These are phyloP conservation scores for Cynaeus angustus DNA, from an alignment of 2,888 invertebrate species.

Conservation along the genomic window DNA sequence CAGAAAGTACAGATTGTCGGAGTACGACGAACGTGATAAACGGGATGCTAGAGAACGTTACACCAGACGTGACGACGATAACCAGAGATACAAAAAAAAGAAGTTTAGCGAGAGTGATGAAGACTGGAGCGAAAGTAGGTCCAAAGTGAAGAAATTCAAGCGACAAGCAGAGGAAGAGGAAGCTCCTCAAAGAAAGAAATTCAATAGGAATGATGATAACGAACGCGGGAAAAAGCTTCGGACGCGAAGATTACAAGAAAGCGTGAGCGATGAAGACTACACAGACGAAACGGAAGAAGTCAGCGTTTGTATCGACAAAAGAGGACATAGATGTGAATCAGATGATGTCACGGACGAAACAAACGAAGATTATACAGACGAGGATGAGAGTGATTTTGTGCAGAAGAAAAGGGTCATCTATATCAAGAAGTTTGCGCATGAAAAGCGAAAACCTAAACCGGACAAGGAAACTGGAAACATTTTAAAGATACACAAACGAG, in stretches of 20 bases:
- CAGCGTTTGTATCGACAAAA: conserved; percentile 27
- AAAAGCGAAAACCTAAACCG: conserved; percentile 58
- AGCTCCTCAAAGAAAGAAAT: conserved; percentile 8
- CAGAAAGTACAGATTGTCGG: conserved; percentile 38
- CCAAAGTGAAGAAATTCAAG: conserved; percentile 1
- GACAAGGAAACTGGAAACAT: conserved; percentile 56
- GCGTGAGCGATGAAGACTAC: conserved; percentile 38
- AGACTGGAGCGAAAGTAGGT: conserved; percentile 4
- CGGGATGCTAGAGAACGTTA: conserved; percentile 39
- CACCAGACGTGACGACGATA: conserved; percentile 20
- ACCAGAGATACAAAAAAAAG: conserved; percentile 9
- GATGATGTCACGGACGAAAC: conserved; percentile 34
- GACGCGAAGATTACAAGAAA: conserved; percentile 19
- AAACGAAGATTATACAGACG: conserved; percentile 52
- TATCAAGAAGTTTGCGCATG: conserved; percentile 64
- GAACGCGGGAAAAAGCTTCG: background rate
- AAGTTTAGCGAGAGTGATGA: conserved; percentile 17
- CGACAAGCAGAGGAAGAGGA: conserved; percentile 3
- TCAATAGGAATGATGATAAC: conserved; percentile 10
- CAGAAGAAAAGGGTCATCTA: conserved; percentile 53
- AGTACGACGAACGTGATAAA: conserved; percentile 43
- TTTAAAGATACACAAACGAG: conserved; percentile 58
- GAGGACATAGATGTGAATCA: conserved; percentile 3
- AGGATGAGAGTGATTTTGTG: conserved; percentile 46
- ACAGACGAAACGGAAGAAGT: conserved; percentile 48